Base-by-base conservation (phyloP, 2,797 vertebrate species). In the Euthynnus affinis region DNA sequence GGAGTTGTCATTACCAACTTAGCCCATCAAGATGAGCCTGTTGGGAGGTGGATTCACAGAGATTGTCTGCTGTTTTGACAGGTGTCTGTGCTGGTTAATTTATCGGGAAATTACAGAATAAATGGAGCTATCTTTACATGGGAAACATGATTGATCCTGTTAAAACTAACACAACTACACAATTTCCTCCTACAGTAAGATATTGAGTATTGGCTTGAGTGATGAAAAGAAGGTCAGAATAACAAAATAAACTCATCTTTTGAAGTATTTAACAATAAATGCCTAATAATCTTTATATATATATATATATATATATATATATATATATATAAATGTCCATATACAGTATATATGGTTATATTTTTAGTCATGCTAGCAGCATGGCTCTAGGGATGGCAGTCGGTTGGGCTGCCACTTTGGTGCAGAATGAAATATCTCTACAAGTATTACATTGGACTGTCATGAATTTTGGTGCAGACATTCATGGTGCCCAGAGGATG, bases 1-100 rank as follows among this genome's bases (percentile, higher is more conserved):
- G 83, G 87, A 93, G 91, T 92, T 93, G 93, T 93, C 91, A 93
- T 93, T 90, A 92, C 87, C 89, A 94, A 93, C 92, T 93, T 91
- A 93, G 88, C 81, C 91, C 87, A 89, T 92, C 90, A 93, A 87
- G 75, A 92, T 74, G 88, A 88, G 90, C 87, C 91, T 88, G 84
- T 89, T 90, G 90, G 91, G 92, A 90, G 84, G 84, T 82, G 80
- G 81, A 88, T 90, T 93, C 91, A 88, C 86, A 82, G 85, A 86
- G 88, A 91, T 82, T 78, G 88, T 91, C 82, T 83, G 89, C 81
- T 94, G 91, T 93, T 94, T 93, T 94, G 93, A 96, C 94, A 94
- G 93, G 90, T 95, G 94, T 94, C 93, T 90, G 81, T 84, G 87
- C 84, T 82, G 89, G 89, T 93, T 93, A 91, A 94, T 94, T 92